phyloP scores from a whole-genome alignment of 2,113 vertebrate species.

The Tonatia bakeri region DNA sequence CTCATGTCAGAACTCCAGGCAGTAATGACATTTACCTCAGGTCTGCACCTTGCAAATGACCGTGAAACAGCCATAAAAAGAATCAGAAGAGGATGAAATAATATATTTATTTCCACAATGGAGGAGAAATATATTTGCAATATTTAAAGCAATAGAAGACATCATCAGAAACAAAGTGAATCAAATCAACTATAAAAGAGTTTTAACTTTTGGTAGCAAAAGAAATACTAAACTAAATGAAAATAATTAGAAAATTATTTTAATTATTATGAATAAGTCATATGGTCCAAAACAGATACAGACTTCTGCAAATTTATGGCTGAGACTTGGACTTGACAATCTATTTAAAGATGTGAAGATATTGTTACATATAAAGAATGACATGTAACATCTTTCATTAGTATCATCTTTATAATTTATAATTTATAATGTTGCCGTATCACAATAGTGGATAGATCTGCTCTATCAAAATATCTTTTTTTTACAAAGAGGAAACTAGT shows the following conservation, averaged over 20 bases:
- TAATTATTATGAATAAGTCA: neutral
- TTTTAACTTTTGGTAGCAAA: constrained; percentile 32
- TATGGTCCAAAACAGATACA: neutral
- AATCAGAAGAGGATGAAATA: neutral
- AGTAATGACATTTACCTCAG: constrained; percentile 19
- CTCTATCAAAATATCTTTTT: neutral
- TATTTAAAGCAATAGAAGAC: constrained; percentile 48
- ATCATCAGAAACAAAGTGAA: constrained; percentile 21
- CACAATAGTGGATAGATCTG: neutral
- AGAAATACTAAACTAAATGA: neutral
- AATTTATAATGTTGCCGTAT: neutral
- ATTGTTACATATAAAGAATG: constrained; percentile 1
- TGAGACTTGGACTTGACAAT: neutral
- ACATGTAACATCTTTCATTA: neutral
- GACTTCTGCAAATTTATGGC: neutral
- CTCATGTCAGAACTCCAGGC: neutral
- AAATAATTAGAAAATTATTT: constrained; percentile 41
- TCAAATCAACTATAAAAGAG: neutral
- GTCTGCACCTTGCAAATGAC: constrained; percentile 13
- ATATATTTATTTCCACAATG: neutral
- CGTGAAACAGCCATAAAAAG: constrained; percentile 11
- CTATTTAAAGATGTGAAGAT: neutral
- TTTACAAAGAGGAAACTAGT: neutral
- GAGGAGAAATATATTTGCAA: constrained; percentile 24
- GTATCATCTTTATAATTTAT: neutral